phyloP scores from a whole-genome alignment of 2,888 invertebrate species.

The Philereme transversata region DNA sequence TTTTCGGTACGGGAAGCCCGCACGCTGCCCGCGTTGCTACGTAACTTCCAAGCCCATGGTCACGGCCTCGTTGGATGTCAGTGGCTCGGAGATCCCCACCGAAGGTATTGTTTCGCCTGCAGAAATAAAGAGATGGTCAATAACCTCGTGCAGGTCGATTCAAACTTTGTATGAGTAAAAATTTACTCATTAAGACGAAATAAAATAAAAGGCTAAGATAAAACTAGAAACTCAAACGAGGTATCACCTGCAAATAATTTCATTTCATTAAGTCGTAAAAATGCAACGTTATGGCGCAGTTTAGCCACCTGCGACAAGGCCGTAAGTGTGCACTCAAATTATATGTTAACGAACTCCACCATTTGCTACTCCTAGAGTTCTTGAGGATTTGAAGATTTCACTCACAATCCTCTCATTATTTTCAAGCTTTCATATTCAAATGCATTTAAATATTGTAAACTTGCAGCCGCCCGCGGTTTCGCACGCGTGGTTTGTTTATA shows the following conservation, averaged over 20 bases:
- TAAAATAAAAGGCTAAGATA: not conserved
- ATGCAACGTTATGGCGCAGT: constrained; percentile 9
- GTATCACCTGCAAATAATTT: constrained; percentile 14
- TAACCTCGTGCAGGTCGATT: no score
- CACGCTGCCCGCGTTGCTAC: constrained; percentile 90
- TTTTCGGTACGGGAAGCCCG: constrained; percentile 86
- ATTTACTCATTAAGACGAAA: no score
- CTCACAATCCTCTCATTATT: not conserved
- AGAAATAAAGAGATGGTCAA: no score
- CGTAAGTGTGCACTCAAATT: no score
- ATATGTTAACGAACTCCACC: constrained; percentile 7
- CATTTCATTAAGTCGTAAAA: constrained; percentile 18
- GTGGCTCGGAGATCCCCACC: constrained; percentile 92
- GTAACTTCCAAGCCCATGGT: constrained; percentile 93
- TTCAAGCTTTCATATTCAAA: no score
- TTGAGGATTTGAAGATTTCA: not conserved
- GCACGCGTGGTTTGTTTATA: no score
- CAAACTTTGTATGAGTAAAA: no score
- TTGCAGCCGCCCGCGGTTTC: no score
- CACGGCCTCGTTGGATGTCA: constrained; percentile 93
- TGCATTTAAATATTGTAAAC: no score
- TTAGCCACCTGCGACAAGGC: constrained; percentile 14
- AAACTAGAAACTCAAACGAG: constrained; percentile 5
- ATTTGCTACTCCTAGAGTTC: no score
- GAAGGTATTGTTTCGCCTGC: constrained; percentile 87